Percentiles rank a stretch among this genome's conserved stretches.
phyloP scores from a whole-genome alignment of 2,888 invertebrate species.

The Loripinus fragilis region DNA sequence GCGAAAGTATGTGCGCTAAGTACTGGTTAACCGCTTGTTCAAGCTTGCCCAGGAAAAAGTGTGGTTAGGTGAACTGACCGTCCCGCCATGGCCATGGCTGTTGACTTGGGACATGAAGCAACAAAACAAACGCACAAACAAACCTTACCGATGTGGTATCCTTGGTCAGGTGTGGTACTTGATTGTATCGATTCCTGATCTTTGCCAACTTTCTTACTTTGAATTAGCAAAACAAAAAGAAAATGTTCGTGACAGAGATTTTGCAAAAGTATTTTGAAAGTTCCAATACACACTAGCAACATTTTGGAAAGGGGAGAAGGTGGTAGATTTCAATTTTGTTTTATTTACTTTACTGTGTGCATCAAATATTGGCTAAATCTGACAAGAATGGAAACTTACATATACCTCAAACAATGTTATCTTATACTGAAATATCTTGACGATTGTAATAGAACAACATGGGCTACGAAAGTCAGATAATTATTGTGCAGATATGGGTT shows the following conservation, averaged over 20 bases:
- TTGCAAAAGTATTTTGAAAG: not conserved
- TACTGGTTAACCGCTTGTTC: too few species aligned
- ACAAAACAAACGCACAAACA: too few species aligned
- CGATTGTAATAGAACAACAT: not conserved
- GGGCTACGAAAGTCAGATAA: not conserved
- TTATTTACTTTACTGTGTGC: not conserved
- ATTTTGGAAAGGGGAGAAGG: not conserved
- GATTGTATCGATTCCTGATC: too few species aligned
- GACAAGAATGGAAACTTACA: not conserved
- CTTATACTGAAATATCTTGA: not conserved
- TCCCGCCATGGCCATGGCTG: too few species aligned
- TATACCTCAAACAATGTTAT: not conserved
- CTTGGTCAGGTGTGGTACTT: too few species aligned
- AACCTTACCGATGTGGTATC: too few species aligned
- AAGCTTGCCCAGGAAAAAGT: too few species aligned
- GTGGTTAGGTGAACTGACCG: too few species aligned
- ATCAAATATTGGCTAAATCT: not conserved
- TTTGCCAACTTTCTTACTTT: too few species aligned
- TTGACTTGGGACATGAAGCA: too few species aligned
- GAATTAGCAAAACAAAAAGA: not conserved
- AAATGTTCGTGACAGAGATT: not conserved
- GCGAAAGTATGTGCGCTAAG: too few species aligned
- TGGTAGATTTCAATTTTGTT: not conserved
- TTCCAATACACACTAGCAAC: not conserved
- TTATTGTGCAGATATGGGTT: constrained; percentile 6